Evolutionary conservation across 1,140 invertebrate species (phyloP).

Genomic region (Drusus annulatus): DNA sequence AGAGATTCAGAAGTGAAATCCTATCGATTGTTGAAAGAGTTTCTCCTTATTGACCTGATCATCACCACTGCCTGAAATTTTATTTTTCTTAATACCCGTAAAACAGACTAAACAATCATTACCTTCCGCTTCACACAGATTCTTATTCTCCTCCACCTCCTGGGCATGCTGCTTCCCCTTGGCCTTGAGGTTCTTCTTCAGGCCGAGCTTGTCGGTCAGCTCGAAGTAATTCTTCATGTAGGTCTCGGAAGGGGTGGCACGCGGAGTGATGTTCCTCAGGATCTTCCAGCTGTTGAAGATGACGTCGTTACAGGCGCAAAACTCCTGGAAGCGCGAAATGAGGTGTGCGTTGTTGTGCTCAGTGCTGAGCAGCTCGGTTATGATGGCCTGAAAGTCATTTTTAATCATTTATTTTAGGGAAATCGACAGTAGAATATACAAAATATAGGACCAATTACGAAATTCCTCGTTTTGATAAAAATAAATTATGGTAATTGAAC

Average conservation of each 20-base stretch:
- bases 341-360: conserved; percentile 70
- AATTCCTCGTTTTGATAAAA: no score
- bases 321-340: conserved; percentile 77
- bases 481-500: no score
- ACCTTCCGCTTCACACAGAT: conserved; percentile 68
- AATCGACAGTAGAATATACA: no score
- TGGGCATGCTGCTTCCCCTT: conserved; percentile 62
- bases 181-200: conserved; percentile 68
- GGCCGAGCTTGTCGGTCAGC: conserved; percentile 76
- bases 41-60: no score
- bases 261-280: conserved; percentile 70
- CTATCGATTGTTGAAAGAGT: no score
- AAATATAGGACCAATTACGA: no score
- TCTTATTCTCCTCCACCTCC: conserved; percentile 63
- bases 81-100: no score
- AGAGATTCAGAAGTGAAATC: no score
- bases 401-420: neutral
- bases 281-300: conserved; percentile 74
- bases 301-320: conserved; percentile 76
- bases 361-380: conserved; percentile 72
- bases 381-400: conserved; percentile 63
- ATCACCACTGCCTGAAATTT: no score
- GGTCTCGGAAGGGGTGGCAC: conserved; percentile 71
- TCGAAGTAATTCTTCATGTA: conserved; percentile 82
- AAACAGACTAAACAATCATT: conserved; percentile 22